phyloP scores from a whole-genome alignment of 2,113 vertebrate genomes.

The Emydocephalus ijimae region DNA sequence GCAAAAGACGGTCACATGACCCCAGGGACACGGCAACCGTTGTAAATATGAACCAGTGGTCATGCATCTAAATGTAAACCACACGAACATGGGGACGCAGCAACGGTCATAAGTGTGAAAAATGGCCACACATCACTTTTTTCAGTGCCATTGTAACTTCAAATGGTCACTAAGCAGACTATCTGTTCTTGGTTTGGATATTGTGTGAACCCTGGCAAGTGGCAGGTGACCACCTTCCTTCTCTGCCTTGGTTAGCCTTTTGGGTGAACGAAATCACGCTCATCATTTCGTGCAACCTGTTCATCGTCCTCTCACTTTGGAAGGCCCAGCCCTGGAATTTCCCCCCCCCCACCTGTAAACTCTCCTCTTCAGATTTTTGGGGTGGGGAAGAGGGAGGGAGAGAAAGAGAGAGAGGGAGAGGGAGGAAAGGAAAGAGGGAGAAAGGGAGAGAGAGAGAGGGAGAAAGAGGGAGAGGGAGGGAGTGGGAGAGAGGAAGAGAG shows the following conservation, averaged over 20 bases:
- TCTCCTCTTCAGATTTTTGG: background rate
- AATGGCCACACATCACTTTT: background rate
- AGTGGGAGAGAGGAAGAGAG: no score
- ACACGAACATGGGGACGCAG: background rate
- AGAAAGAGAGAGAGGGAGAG: no score
- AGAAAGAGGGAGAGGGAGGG: fast-evolving
- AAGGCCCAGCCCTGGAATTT: background rate
- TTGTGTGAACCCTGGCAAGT: background rate
- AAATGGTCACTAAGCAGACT: background rate
- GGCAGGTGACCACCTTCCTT: background rate
- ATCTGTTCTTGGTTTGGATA: background rate
- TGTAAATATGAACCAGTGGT: background rate
- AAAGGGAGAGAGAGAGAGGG: no score
- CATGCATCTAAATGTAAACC: background rate
- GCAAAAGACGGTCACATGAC: no score
- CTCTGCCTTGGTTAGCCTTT: background rate
- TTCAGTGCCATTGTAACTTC: background rate
- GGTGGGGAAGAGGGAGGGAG: background rate
- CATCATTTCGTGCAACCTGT: background rate
- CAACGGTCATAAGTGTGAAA: background rate
- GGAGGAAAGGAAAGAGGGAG: no score
- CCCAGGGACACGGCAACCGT: no score
- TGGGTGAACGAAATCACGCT: background rate
- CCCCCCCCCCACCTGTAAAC: background rate
- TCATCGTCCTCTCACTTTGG: background rate